Evolutionary conservation across 2,113 vertebrate genomes (phyloP).

Genomic region (Diadophis punctatus): DNA sequence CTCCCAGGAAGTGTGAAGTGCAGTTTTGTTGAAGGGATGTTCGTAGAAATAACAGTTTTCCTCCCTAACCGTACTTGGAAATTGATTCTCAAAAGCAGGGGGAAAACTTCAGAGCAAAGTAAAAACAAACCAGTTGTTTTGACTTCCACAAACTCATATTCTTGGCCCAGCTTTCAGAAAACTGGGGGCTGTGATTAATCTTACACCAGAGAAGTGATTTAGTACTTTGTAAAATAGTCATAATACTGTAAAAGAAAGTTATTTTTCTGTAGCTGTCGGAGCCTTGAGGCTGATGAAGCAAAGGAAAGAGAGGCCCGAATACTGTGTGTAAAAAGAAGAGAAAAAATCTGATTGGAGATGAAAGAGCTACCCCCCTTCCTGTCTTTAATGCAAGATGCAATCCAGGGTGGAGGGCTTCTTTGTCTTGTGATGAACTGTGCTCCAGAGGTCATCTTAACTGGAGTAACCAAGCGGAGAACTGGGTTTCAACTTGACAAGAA

Average conservation of each 20-base stretch:
- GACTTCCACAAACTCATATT: background rate
- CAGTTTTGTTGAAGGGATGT: background rate
- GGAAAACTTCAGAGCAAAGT: background rate
- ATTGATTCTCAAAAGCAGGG: background rate
- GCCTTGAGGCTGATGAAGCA: background rate
- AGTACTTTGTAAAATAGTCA: background rate
- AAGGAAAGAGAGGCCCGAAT: background rate
- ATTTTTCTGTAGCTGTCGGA: slow-evolving; percentile 13
- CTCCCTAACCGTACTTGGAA: background rate
- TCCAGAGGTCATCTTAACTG: slow-evolving; percentile 11
- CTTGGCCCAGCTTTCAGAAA: slow-evolving; percentile 4
- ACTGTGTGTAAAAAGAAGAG: background rate
- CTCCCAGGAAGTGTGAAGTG: background rate
- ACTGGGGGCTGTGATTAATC: background rate
- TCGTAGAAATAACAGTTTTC: background rate
- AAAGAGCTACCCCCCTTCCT: slow-evolving; percentile 23
- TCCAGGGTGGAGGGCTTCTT: slow-evolving; percentile 14
- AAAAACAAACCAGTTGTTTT: slow-evolving; percentile 12
- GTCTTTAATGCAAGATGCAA: slow-evolving; percentile 18
- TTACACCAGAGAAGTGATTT: background rate
- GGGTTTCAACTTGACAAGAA: slow-evolving; percentile 8
- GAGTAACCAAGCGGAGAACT: slow-evolving; percentile 5
- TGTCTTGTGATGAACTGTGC: background rate
- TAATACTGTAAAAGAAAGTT: background rate
- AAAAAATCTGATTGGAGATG: slow-evolving; percentile 17